Conservation (phyloP, 2,888 invertebrate species). For the Melikaiella ostensackeni region DNA sequence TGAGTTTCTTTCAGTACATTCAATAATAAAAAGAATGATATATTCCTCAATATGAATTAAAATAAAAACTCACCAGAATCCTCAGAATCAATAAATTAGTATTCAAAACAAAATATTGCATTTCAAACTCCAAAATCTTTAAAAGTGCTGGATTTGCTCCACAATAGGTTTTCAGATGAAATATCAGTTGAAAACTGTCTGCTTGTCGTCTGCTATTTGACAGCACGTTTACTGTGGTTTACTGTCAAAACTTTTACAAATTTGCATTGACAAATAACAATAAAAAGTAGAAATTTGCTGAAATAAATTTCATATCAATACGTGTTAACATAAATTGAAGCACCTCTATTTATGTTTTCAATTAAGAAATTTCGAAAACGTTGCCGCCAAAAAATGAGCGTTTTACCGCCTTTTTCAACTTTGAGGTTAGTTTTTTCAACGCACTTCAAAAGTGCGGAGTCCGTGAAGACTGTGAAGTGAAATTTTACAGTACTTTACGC, state of each 20-base stretch:
- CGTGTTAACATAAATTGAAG: too few relatives aligned
- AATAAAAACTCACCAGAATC: neutral
- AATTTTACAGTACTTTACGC: neutral
- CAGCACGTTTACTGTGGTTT: neutral
- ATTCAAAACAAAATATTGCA: neutral
- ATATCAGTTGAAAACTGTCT: neutral
- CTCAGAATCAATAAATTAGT: neutral
- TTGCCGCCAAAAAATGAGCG: neutral
- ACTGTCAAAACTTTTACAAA: neutral
- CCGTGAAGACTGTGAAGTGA: neutral
- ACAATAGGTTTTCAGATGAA: neutral
- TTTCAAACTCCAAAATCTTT: neutral
- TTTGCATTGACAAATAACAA: neutral
- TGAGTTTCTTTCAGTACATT: too few relatives aligned
- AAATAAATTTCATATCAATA: neutral
- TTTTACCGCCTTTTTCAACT: constrained; percentile 19
- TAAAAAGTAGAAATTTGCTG: neutral
- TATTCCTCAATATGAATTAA: neutral
- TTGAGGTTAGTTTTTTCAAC: constrained; percentile 23
- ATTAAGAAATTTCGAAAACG: neutral
- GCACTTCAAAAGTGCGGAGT: neutral
- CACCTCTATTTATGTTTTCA: neutral
- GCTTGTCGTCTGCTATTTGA: neutral
- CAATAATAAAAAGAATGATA: neutral
- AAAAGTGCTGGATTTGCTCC: neutral